Conservation (phyloP, 2,888 invertebrate genomes). For the Dryobotodes eremita region DNA sequence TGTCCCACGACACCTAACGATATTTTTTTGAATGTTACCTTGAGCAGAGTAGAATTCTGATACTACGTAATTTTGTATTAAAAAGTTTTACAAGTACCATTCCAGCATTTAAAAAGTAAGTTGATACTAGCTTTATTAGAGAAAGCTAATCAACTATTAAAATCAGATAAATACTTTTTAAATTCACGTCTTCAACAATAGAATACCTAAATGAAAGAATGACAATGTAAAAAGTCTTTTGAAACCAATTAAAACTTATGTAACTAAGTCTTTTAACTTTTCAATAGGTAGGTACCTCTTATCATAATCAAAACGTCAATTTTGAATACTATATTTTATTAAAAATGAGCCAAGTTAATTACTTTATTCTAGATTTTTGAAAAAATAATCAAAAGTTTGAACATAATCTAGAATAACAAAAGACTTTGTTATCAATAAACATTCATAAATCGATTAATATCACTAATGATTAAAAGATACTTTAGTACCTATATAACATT, state of each 20-base stretch:
- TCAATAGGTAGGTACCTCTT: constrained; percentile 4
- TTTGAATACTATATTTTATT: constrained; percentile 6
- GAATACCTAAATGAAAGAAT: constrained; percentile 25
- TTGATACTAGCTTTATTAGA: not conserved
- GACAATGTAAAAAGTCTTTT: constrained; percentile 23
- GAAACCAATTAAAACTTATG: constrained; percentile 43
- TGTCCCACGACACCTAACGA: not conserved
- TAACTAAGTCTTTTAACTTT: constrained; percentile 31
- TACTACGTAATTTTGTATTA: no score
- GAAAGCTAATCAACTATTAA: constrained; percentile 16
- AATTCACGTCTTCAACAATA: constrained; percentile 14
- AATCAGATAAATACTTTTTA: constrained; percentile 36
- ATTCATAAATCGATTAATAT: not conserved
- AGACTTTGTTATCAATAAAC: not conserved
- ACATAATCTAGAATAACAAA: not conserved
- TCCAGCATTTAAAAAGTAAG: no score
- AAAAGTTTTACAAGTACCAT: no score
- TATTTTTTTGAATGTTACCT: no score
- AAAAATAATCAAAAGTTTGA: not conserved
- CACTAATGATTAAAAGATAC: not conserved
- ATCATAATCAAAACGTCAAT: constrained; percentile 15
- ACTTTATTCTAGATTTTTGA: not conserved
- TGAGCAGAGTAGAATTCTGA: no score
- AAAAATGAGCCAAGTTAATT: constrained; percentile 9
- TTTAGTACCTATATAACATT: no score